Evolutionary conservation across 1,140 invertebrate species (phyloP).

Genomic region (Nomia melanderi): DNA sequence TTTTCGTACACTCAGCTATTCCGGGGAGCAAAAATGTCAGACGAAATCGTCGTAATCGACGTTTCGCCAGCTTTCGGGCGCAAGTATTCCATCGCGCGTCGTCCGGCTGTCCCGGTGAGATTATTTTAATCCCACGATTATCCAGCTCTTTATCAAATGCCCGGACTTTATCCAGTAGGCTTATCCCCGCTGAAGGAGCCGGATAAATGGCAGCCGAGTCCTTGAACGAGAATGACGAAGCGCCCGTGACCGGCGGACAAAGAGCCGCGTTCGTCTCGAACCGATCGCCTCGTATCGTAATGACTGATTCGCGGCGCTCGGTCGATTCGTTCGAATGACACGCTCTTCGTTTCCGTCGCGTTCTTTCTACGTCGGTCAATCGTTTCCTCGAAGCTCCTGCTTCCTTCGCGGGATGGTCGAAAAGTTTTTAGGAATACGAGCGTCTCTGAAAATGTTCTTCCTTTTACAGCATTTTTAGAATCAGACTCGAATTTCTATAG

Average conservation of each 20-base stretch:
- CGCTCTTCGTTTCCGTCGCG: neutral
- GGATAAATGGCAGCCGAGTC: constrained; percentile 29
- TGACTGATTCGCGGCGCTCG: neutral
- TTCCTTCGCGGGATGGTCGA: too few species aligned
- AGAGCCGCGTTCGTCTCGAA: neutral
- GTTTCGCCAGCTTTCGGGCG: too few species aligned
- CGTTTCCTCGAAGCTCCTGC: too few species aligned
- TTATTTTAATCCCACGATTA: constrained; percentile 64
- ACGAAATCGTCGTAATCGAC: too few species aligned
- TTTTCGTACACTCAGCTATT: too few species aligned
- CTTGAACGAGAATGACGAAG: constrained; percentile 19
- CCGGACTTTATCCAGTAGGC: constrained; percentile 21
- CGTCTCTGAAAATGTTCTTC: too few species aligned
- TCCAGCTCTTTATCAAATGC: constrained; percentile 48
- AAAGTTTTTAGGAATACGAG: too few species aligned
- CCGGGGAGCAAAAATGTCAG: too few species aligned
- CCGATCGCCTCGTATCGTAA: neutral
- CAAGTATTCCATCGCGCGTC: constrained; percentile 23
- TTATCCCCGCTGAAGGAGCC: constrained; percentile 5
- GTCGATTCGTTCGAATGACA: neutral
- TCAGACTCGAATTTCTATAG: too few species aligned
- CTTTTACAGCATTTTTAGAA: too few species aligned
- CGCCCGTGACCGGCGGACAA: neutral
- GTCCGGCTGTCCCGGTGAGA: constrained; percentile 40
- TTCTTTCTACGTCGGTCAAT: neutral